Evolutionary conservation across 2,888 invertebrate genomes (phyloP).

Genomic region (Stenoptilia bipunctidactyla): DNA sequence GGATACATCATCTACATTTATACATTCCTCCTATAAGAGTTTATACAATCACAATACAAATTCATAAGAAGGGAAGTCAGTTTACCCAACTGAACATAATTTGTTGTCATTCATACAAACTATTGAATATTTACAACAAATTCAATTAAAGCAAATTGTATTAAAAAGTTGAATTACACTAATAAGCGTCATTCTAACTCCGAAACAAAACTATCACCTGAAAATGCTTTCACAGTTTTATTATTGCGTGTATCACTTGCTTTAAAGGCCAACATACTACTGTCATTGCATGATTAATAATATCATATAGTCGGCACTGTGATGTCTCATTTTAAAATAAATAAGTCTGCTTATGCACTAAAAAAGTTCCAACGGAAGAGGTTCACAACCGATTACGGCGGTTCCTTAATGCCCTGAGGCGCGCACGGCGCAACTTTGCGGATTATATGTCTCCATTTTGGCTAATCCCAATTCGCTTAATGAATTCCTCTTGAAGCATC

Average conservation of each 20-base stretch:
- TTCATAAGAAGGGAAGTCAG: not conserved
- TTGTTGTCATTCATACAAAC: not conserved
- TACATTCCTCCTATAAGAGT: not conserved
- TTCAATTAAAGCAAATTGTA: not conserved
- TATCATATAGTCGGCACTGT: constrained; percentile 35
- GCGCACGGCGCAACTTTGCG: constrained; percentile 62
- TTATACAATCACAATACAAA: not conserved
- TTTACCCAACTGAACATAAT: not conserved
- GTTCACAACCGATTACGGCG: constrained; percentile 67
- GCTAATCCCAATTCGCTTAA: constrained; percentile 65
- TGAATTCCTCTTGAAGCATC: constrained; percentile 67
- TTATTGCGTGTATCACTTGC: constrained; percentile 36
- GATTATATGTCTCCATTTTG: constrained; percentile 69
- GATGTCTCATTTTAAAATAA: constrained; percentile 55
- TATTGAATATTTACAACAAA: constrained; percentile 1
- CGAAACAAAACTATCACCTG: constrained; percentile 34
- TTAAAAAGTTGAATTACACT: constrained; percentile 25
- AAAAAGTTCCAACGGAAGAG: constrained; percentile 55
- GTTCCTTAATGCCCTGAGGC: constrained; percentile 62
- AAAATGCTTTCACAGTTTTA: constrained; percentile 20
- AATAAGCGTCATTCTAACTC: constrained; percentile 43
- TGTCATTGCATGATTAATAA: constrained; percentile 6
- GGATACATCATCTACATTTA: not conserved
- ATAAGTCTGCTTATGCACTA: constrained; percentile 66
- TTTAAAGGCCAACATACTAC: constrained; percentile 26